phyloP scores from a whole-genome alignment of 2,113 vertebrate genomes.

The Columba janthina region DNA sequence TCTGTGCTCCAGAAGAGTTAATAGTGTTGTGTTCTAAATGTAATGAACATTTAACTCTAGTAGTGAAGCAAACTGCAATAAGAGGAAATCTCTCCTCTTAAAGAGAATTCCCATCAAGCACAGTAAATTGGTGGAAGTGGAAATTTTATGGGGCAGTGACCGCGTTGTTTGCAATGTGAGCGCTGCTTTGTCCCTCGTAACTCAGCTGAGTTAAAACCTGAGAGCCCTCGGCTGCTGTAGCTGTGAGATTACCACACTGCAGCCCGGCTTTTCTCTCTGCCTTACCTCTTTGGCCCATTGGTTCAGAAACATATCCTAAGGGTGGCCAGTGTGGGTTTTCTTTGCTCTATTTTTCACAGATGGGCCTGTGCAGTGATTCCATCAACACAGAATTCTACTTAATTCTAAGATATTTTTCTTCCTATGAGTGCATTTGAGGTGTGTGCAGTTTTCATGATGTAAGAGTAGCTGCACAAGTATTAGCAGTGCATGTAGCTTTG shows the following conservation, averaged over 20 bases:
- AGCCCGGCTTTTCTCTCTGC: background rate
- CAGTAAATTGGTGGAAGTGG: background rate
- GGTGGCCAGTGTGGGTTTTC: background rate
- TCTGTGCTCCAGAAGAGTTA: background rate
- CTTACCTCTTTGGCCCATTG: background rate
- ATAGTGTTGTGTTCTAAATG: background rate
- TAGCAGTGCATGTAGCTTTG: background rate
- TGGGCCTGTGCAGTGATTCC: background rate
- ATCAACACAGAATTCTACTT: background rate
- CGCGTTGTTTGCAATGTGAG: background rate
- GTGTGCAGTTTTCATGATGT: rapidly evolving
- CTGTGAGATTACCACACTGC: background rate
- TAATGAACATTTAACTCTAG: background rate
- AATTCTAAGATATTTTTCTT: background rate
- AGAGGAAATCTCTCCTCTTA: background rate
- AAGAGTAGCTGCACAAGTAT: background rate
- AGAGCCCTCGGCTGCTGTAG: background rate
- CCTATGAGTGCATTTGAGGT: background rate
- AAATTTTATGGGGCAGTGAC: background rate
- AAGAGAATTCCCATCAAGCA: background rate
- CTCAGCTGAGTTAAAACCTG: background rate
- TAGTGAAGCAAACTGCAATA: background rate
- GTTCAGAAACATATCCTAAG: background rate
- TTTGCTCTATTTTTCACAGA: background rate
- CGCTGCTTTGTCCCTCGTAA: background rate